phyloP scores from a whole-genome alignment of 2,888 invertebrate genomes.

The Drepana falcataria region DNA sequence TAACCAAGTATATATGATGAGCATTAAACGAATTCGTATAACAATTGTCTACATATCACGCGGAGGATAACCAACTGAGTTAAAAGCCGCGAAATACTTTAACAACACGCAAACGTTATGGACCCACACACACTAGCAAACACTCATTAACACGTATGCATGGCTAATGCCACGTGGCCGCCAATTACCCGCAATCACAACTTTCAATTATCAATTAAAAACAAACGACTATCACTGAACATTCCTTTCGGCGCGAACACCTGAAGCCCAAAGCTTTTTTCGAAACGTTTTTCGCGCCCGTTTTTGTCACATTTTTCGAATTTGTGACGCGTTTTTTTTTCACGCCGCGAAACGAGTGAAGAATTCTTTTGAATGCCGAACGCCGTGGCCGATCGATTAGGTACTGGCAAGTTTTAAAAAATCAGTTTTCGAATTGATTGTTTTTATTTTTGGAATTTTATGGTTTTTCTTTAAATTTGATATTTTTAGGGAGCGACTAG shows the following conservation, averaged over 20 bases:
- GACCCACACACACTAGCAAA: slow-evolving; percentile 56
- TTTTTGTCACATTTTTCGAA: slow-evolving; percentile 36
- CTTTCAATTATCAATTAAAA: slow-evolving; percentile 45
- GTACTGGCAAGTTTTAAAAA: slow-evolving; percentile 15
- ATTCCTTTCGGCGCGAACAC: slow-evolving; percentile 41
- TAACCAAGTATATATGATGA: neutral
- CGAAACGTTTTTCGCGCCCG: slow-evolving; percentile 20
- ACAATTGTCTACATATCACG: slow-evolving; percentile 16
- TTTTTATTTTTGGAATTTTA: slow-evolving; percentile 27
- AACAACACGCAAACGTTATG: slow-evolving; percentile 42
- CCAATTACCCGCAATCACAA: slow-evolving; percentile 42
- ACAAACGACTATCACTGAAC: slow-evolving; percentile 32
- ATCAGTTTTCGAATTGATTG: slow-evolving; percentile 26
- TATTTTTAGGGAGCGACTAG: slow-evolving; percentile 60
- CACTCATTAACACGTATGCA: slow-evolving; percentile 76
- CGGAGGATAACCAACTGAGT: slow-evolving; percentile 21
- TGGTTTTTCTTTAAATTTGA: slow-evolving; percentile 32
- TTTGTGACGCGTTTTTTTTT: slow-evolving; percentile 47
- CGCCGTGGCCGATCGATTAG: slow-evolving; percentile 56
- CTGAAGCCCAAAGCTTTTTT: slow-evolving; percentile 16
- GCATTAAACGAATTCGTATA: slow-evolving; percentile 1
- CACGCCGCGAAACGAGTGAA: slow-evolving; percentile 55
- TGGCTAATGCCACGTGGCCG: slow-evolving; percentile 63
- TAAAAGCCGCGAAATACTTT: slow-evolving; percentile 33
- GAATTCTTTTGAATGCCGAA: slow-evolving; percentile 50